A percentile compares a stretch with the other conserved stretches of the same genome.
These are phyloP conservation scores for Chelonus formosanus DNA, from an alignment of 2,888 invertebrate species.

Conservation along the genomic window DNA sequence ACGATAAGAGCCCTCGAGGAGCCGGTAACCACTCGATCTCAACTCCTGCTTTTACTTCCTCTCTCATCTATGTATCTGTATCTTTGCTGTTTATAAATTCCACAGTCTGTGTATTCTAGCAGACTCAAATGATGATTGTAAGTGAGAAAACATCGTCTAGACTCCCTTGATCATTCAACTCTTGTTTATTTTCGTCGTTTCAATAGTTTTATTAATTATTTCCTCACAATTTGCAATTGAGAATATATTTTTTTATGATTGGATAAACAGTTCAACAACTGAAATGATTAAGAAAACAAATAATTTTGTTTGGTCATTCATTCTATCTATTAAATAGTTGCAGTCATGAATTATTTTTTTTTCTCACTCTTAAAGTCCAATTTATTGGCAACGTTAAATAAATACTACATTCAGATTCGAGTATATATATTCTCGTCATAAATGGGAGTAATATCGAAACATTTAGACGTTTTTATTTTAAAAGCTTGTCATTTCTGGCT, in stretches of 20 bases:
- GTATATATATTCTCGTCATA: too few relatives aligned
- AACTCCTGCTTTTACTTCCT: conserved; percentile 5
- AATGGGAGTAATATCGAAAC: background rate
- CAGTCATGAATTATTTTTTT: too few relatives aligned
- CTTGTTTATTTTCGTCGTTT: too few relatives aligned
- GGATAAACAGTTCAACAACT: too few relatives aligned
- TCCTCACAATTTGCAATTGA: background rate
- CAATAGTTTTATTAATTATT: conserved; percentile 1
- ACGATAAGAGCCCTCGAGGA: conserved; percentile 19
- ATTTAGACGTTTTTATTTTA: conserved; percentile 5
- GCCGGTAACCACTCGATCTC: conserved; percentile 16
- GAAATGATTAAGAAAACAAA: too few relatives aligned
- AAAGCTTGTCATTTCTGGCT: background rate
- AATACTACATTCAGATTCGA: too few relatives aligned
- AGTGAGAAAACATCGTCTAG: background rate
- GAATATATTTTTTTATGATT: too few relatives aligned
- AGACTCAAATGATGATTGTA: conserved; percentile 1
- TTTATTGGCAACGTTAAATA: too few relatives aligned
- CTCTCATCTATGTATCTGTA: conserved; percentile 12
- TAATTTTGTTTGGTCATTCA: too few relatives aligned
- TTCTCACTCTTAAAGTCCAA: too few relatives aligned
- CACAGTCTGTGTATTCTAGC: background rate
- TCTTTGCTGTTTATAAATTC: conserved; percentile 23
- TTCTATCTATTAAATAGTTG: too few relatives aligned
- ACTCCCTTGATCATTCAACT: conserved; percentile 7